phyloP scores from a whole-genome alignment of 2,797 vertebrate species.

The Octomys mimax region DNA sequence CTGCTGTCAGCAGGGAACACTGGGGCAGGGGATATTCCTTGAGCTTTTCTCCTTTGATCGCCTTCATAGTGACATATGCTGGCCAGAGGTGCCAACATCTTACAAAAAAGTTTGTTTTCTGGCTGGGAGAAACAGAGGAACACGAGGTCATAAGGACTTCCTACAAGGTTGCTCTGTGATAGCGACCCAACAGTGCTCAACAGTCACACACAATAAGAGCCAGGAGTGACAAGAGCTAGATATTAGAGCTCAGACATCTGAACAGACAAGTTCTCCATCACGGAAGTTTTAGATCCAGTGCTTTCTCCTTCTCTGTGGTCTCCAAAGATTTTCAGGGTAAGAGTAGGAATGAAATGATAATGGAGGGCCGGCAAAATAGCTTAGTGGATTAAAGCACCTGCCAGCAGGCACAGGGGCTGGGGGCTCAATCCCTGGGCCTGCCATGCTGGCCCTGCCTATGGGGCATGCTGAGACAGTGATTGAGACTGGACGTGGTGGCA shows the following conservation, averaged over 20 bases:
- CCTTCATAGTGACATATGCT: not conserved
- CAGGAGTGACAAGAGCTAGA: not conserved
- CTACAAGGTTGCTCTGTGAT: not conserved
- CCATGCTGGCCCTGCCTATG: too few relatives aligned
- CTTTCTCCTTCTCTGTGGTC: not conserved
- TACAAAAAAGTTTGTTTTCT: not conserved
- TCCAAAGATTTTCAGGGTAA: not conserved
- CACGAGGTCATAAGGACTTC: not conserved
- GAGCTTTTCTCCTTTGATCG: not conserved
- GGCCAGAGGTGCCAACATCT: not conserved
- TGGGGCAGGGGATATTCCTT: not conserved
- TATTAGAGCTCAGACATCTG: not conserved
- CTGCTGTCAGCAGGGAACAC: not conserved
- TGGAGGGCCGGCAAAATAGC: too few relatives aligned
- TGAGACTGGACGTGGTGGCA: too few relatives aligned
- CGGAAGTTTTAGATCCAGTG: not conserved
- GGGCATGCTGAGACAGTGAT: too few relatives aligned
- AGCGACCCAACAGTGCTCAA: not conserved
- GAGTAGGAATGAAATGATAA: not conserved
- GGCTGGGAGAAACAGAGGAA: not conserved
- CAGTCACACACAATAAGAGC: not conserved
- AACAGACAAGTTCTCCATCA: not conserved
- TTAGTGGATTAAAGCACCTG: too few relatives aligned
- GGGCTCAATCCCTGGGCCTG: too few relatives aligned
- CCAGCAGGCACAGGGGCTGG: too few relatives aligned